phyloP scores from a whole-genome alignment of 2,113 vertebrate genomes.

The Taurulus bubalis region DNA sequence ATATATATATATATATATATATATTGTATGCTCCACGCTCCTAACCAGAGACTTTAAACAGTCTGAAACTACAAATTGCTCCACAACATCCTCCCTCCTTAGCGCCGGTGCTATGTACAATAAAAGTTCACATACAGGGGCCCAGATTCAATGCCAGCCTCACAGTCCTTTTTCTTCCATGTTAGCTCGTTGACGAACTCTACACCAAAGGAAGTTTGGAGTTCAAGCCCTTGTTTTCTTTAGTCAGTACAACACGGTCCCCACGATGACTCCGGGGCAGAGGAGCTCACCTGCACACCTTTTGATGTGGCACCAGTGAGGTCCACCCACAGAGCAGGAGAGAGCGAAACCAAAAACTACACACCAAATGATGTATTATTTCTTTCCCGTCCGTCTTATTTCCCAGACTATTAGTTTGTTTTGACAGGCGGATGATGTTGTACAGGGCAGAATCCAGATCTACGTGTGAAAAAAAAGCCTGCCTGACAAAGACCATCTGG shows the following conservation, averaged over 20 bases:
- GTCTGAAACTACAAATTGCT: neutral
- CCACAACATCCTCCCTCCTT: neutral
- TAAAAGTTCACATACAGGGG: neutral
- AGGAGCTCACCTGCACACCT: constrained; percentile 11
- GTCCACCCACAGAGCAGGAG: constrained; percentile 6
- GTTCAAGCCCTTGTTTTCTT: neutral
- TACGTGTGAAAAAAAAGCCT: constrained; percentile 39
- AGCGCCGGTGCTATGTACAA: neutral
- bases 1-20: too few species aligned
- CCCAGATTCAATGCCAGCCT: neutral
- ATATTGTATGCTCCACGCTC: too few species aligned
- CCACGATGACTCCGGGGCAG: neutral
- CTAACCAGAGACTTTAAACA: too few species aligned
- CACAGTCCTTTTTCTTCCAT: neutral
- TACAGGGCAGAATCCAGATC: constrained; percentile 58
- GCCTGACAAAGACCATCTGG: constrained; percentile 75
- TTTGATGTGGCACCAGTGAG: constrained; percentile 10
- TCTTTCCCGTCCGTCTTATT: constrained; percentile 49
- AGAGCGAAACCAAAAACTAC: constrained; percentile 24
- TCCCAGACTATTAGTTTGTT: constrained; percentile 58
- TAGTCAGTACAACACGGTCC: neutral
- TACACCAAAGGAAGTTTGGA: neutral
- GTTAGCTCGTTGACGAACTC: neutral
- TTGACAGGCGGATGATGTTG: constrained; percentile 68
- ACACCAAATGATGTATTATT: constrained; percentile 36